A percentile compares a stretch with the other conserved stretches of the same genome.
phyloP scores from a whole-genome alignment of 2,113 vertebrate species.

The Struthidea cinerea region DNA sequence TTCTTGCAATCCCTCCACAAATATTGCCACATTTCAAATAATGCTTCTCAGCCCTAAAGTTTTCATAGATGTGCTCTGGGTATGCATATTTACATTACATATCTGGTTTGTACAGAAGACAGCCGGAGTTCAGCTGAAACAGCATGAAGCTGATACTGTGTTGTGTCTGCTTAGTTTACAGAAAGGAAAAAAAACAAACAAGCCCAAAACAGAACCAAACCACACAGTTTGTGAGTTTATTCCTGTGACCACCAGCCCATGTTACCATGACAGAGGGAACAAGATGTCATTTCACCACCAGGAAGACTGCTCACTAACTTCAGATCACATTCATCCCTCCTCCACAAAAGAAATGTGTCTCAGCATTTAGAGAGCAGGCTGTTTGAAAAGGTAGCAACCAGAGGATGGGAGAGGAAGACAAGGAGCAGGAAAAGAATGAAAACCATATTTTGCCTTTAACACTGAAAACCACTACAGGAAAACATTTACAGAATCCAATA shows the following conservation, averaged over 20 bases:
- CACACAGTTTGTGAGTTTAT: neutral
- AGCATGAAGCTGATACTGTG: neutral
- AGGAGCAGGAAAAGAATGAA: neutral
- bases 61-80: neutral
- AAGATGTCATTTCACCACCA: neutral
- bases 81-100: no score
- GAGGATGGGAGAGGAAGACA: neutral
- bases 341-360: neutral
- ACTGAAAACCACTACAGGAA: neutral
- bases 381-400: neutral
- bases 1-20: rapidly evolving
- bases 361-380: neutral
- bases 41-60: neutral
- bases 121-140: neutral
- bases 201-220: neutral
- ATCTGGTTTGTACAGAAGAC: neutral
- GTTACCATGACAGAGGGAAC: neutral
- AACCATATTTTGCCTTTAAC: neutral
- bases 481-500: neutral
- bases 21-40: neutral
- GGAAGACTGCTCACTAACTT: neutral
- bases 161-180: neutral
- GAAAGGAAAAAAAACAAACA: neutral
- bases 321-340: neutral
- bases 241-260: neutral